A percentile compares a stretch with the other conserved stretches of the same genome.
Conservation (phyloP, 2,888 invertebrate species). For the Limnephilus lunatus region DNA sequence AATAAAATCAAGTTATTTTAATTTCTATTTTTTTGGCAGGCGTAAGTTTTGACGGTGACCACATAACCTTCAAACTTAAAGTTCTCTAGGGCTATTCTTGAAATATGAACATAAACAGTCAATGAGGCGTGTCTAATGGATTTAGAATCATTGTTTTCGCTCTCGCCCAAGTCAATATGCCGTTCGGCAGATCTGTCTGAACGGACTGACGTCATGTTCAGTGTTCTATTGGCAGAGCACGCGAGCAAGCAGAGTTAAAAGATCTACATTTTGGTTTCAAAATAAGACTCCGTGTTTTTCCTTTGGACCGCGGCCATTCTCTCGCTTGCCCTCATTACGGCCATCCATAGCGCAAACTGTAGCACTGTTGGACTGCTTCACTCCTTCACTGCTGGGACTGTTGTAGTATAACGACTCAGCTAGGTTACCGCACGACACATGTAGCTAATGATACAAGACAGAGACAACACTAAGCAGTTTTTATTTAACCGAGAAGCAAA, state of each 20-base stretch:
- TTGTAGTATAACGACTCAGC: neutral
- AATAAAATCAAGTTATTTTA: neutral
- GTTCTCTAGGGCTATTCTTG: neutral
- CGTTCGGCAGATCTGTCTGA: neutral
- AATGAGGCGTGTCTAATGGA: neutral
- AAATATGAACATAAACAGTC: neutral
- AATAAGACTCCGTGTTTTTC: conserved; percentile 28
- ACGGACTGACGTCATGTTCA: conserved; percentile 4
- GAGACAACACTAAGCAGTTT: neutral
- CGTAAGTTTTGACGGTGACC: neutral
- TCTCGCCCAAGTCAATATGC: neutral
- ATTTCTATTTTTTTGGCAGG: neutral
- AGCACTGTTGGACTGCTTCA: neutral
- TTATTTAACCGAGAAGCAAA: neutral
- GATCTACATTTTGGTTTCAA: conserved; percentile 44
- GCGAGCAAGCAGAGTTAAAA: neutral
- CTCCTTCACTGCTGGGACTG: neutral
- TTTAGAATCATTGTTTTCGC: neutral
- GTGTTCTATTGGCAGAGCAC: conserved; percentile 27
- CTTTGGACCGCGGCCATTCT: conserved; percentile 45
- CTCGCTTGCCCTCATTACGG: conserved; percentile 39
- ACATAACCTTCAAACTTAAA: neutral
- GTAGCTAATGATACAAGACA: neutral
- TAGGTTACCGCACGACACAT: neutral
- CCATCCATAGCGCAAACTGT: neutral